These are phyloP conservation scores for Pomacea maculata DNA, from an alignment of 1,140 invertebrate genomes.

Conservation along the genomic window DNA sequence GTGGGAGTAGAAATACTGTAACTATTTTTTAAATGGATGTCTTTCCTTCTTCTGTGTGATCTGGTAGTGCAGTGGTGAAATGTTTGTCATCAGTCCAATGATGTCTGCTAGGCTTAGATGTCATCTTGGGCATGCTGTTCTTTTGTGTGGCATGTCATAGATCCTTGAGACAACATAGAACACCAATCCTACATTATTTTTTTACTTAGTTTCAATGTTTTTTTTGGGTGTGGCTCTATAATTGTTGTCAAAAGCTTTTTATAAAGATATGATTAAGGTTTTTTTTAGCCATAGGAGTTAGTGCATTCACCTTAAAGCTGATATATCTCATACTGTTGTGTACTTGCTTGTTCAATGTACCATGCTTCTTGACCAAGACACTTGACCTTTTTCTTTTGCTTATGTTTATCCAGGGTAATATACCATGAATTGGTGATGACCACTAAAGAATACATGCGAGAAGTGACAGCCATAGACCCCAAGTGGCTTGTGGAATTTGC, in stretches of 20 bases:
- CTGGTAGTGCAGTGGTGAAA: background rate
- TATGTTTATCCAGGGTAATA: slow-evolving; percentile 79
- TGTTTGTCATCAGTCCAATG: background rate
- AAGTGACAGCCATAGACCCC: slow-evolving; percentile 98
- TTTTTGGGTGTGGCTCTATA: too few relatives aligned
- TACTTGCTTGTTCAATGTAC: too few relatives aligned
- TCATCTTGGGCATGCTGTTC: too few relatives aligned
- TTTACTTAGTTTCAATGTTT: too few relatives aligned
- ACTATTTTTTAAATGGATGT: background rate
- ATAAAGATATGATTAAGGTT: background rate
- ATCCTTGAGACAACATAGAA: too few relatives aligned
- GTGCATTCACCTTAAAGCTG: background rate
- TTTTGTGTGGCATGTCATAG: too few relatives aligned
- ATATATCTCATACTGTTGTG: too few relatives aligned
- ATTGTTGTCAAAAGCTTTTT: too few relatives aligned
- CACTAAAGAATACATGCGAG: slow-evolving; percentile 99
- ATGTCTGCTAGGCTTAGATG: too few relatives aligned
- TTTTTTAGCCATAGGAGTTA: background rate
- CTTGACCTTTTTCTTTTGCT: slow-evolving; percentile 20
- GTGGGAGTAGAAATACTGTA: slow-evolving; percentile 36
- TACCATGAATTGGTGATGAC: slow-evolving; percentile 99
- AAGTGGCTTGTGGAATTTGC: slow-evolving; percentile 99
- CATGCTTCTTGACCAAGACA: background rate
- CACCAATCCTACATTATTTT: too few relatives aligned
- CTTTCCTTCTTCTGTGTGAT: too few relatives aligned